Conservation (phyloP, 2,113 vertebrate genomes). For the Urocitellus parryii region DNA sequence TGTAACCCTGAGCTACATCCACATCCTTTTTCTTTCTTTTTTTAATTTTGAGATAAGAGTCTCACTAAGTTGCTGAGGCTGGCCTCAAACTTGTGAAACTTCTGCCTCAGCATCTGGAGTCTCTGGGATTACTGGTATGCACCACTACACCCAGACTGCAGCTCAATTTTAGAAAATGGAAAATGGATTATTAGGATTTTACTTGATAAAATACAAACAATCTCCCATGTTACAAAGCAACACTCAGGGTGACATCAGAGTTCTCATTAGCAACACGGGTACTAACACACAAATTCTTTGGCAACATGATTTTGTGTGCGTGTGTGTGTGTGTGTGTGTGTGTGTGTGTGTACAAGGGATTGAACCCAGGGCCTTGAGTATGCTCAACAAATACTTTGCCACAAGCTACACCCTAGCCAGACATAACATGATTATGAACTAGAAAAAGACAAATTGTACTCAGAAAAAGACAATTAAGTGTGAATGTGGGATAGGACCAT, state of each 20-base stretch:
- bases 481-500: not conserved
- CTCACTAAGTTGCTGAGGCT: too few relatives aligned
- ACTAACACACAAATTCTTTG: not conserved
- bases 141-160: too few relatives aligned
- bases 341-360: not conserved
- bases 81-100: too few relatives aligned
- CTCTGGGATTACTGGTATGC: too few relatives aligned
- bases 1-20: too few relatives aligned
- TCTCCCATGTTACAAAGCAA: slow-evolving; percentile 2
- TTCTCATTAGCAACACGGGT: not conserved
- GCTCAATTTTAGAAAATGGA: slow-evolving; percentile 42
- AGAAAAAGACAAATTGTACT: not conserved
- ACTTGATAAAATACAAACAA: slow-evolving; percentile 17
- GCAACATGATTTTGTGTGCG: not conserved
- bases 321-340: too few relatives aligned
- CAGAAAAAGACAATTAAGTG: not conserved
- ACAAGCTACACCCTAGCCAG: not conserved
- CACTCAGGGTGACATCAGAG: not conserved
- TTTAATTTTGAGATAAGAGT: too few relatives aligned
- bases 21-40: too few relatives aligned
- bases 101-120: too few relatives aligned
- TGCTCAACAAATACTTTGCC: not conserved
- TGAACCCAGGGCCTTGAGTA: not conserved
- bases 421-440: not conserved
- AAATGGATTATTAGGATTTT: slow-evolving; percentile 50